These are phyloP conservation scores for Paguma larvata DNA, from an alignment of 2,797 vertebrate species.

Conservation along the genomic window DNA sequence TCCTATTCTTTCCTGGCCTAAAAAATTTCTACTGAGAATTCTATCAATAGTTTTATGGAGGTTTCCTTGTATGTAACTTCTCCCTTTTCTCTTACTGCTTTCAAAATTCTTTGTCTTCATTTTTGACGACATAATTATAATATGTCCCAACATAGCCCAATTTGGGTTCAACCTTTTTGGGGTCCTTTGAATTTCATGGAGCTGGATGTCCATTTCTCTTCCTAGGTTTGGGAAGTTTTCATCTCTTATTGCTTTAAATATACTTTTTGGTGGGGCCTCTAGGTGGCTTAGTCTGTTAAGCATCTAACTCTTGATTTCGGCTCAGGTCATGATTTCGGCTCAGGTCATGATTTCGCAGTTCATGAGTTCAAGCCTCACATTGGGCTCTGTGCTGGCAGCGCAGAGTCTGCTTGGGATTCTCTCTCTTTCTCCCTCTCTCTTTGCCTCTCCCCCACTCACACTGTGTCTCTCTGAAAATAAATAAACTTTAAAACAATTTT, in stretches of 20 bases:
- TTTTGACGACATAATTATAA: neutral
- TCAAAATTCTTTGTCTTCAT: neutral
- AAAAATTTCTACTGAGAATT: neutral
- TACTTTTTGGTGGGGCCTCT: too few species aligned
- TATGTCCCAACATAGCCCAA: neutral
- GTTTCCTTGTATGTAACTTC: neutral
- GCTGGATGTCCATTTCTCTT: neutral
- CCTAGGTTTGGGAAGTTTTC: neutral
- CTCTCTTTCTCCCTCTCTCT: too few species aligned
- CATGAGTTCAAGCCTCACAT: too few species aligned
- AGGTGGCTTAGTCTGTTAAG: too few species aligned
- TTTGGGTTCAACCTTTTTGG: neutral
- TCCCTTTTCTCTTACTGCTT: neutral
- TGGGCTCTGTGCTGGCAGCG: too few species aligned
- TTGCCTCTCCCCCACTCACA: too few species aligned
- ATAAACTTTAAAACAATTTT: too few species aligned
- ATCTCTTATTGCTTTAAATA: neutral
- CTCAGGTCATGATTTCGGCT: too few species aligned
- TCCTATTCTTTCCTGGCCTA: neutral
- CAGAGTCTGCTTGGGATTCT: too few species aligned
- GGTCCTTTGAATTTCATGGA: neutral
- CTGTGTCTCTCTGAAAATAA: too few species aligned
- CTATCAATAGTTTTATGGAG: neutral
- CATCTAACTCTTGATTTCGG: too few species aligned
- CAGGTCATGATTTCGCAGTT: too few species aligned